A percentile compares a stretch with the other conserved stretches of the same genome.
These are phyloP conservation scores for Oreochromis tanganicae DNA, from an alignment of 2,113 vertebrate species.

Conservation along the genomic window DNA sequence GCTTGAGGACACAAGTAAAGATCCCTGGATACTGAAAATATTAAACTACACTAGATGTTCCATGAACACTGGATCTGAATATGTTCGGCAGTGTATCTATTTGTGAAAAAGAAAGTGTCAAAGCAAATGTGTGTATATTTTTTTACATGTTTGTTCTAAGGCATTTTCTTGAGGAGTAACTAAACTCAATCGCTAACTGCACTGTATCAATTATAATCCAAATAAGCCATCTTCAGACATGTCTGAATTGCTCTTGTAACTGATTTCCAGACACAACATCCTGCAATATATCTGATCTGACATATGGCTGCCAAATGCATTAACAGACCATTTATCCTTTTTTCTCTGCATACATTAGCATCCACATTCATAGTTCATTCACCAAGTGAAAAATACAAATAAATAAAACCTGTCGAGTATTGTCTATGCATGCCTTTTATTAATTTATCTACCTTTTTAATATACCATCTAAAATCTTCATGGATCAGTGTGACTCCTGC, in stretches of 20 bases:
- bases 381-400: not conserved
- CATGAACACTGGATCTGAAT: not conserved
- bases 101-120: not conserved
- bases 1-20: constrained; percentile 3
- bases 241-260: constrained; percentile 5
- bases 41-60: not conserved
- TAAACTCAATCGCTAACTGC: not conserved
- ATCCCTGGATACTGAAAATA: constrained; percentile 6
- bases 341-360: not conserved
- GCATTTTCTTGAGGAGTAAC: not conserved
- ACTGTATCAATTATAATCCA: not conserved
- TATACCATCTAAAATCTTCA: constrained; percentile 21
- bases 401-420: not conserved
- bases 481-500: constrained; percentile 8
- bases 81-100: not conserved
- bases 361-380: not conserved
- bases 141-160: not conserved
- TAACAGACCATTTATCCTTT: constrained; percentile 11
- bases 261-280: constrained; percentile 15
- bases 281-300: constrained; percentile 7
- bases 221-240: not conserved
- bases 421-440: not conserved
- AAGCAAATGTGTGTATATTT: not conserved
- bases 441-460: constrained; percentile 25
- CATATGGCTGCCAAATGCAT: not conserved